Evolutionary conservation across 30 jellyfish, hydroid and myxozoan species (phyloP).

Genomic region (Sanderia malayensis): DNA sequence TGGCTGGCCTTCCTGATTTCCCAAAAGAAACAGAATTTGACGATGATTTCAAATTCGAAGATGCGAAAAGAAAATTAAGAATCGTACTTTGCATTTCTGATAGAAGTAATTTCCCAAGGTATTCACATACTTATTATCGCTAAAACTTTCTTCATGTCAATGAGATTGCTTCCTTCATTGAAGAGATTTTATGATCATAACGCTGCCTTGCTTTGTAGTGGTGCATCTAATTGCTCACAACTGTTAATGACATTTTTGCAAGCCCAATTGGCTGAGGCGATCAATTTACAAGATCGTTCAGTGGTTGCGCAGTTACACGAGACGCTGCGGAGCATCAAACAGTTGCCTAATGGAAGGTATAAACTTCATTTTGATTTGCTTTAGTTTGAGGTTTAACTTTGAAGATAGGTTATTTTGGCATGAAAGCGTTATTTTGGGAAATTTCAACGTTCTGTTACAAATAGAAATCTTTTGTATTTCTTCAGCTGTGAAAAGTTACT

Average conservation of each 20-base stretch:
- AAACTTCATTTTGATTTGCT: too few species aligned
- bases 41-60: conserved; percentile 81
- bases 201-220: too few species aligned
- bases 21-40: conserved; percentile 64
- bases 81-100: conserved; percentile 90
- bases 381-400: too few species aligned
- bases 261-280: conserved; percentile 97
- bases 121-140: neutral
- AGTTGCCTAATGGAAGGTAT: conserved; percentile 84
- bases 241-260: conserved; percentile 87
- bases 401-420: too few species aligned
- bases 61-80: conserved; percentile 90
- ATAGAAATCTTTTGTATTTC: too few species aligned
- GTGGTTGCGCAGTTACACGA: conserved; percentile 98
- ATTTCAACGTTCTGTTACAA: neutral
- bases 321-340: conserved; percentile 94
- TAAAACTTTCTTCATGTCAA: too few species aligned
- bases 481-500: conserved; percentile 85
- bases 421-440: too few species aligned
- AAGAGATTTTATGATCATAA: too few species aligned
- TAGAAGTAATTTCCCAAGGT: conserved; percentile 86
- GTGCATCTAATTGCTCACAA: conserved; percentile 67
- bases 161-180: too few species aligned
- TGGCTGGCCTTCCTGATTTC: conserved; percentile 13
- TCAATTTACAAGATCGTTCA: conserved; percentile 90